A percentile compares a stretch with the other conserved stretches of the same genome.
Evolutionary conservation across 2,888 invertebrate species (phyloP).

Genomic region (Melanargia galathea): DNA sequence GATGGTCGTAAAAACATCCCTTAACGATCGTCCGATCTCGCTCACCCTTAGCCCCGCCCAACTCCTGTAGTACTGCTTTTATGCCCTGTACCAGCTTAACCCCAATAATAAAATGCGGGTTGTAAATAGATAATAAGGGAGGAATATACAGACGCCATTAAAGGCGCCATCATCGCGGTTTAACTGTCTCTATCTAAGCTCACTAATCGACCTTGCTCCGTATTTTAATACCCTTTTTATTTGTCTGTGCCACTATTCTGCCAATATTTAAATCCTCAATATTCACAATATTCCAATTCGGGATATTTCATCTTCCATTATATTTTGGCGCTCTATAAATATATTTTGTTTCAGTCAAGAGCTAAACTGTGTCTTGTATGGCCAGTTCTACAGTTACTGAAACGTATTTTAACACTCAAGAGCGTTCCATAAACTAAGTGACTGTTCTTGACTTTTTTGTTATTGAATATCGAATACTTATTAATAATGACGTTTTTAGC

Average conservation of each 20-base stretch:
- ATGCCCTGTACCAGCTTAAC: slow-evolving; percentile 73
- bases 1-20: slow-evolving; percentile 81
- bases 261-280: slow-evolving; percentile 35
- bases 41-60: slow-evolving; percentile 64
- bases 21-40: slow-evolving; percentile 76
- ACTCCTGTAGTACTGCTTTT: slow-evolving; percentile 61
- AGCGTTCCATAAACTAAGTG: too few species aligned
- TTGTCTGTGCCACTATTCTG: slow-evolving; percentile 42
- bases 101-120: slow-evolving; percentile 82
- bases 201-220: slow-evolving; percentile 66
- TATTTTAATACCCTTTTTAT: slow-evolving; percentile 68
- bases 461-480: too few species aligned
- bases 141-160: slow-evolving; percentile 74
- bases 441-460: too few species aligned
- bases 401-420: background rate
- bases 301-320: slow-evolving; percentile 41
- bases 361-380: background rate
- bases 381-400: too few species aligned
- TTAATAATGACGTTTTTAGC: too few species aligned
- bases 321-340: slow-evolving; percentile 41
- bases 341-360: slow-evolving; percentile 12
- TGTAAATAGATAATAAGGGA: slow-evolving; percentile 82
- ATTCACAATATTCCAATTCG: slow-evolving; percentile 26
- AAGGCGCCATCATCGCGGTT: slow-evolving; percentile 69
- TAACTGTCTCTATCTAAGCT: slow-evolving; percentile 62